Base-by-base conservation (phyloP, 2,113 vertebrate genomes). In the Phycodurus eques region DNA sequence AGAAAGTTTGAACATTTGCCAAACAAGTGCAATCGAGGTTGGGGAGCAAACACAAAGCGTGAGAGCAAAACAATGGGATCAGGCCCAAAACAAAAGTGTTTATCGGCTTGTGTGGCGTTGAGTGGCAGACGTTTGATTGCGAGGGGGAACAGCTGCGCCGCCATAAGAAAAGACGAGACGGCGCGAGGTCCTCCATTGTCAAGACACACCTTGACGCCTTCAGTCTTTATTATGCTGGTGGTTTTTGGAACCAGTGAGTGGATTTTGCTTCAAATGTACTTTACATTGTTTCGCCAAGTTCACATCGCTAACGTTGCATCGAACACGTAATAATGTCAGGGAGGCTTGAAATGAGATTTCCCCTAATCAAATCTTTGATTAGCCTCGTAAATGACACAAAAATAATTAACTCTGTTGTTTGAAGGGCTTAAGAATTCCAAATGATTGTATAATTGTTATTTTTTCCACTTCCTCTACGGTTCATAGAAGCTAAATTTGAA, bases 121-220 rank as follows among this genome's bases (percentile, higher is more conserved):
- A 91, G 86, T 82, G 80, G 83, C 74, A 87, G 75, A 85, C 77
- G 75, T 90, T 86, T 89, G 87, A 90, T 88, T 90, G 75, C 61
- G 76, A 57, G 73, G 75, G 59, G 70, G 69, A 77, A 81, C 91
- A 92, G 88, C 91, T 92, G 91, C 83, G 83, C 53, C 71, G 87
- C 83, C 90, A 86, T 77, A 90, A 33, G 13, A 33, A 66, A 86
- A 91, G 83, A 88, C 75, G 20, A 78, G 79, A 82, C 51, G 2
- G 57, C 64, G 77, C 82, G 78, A 83, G 76, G 80, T 79, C 80
- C 71, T 83, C 82, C 79, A 88, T 93, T 91, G 89, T 92, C 83
- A 86, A 72, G 82, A 81, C 80, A 82, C 84, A 92, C 91, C 89
- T 91, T 90, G 80, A 89, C 79, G 44, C 73, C 83, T 87, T 91